These are phyloP conservation scores for Chaetorhynchus papuensis DNA, from an alignment of 2,113 vertebrate genomes.

Conservation along the genomic window DNA sequence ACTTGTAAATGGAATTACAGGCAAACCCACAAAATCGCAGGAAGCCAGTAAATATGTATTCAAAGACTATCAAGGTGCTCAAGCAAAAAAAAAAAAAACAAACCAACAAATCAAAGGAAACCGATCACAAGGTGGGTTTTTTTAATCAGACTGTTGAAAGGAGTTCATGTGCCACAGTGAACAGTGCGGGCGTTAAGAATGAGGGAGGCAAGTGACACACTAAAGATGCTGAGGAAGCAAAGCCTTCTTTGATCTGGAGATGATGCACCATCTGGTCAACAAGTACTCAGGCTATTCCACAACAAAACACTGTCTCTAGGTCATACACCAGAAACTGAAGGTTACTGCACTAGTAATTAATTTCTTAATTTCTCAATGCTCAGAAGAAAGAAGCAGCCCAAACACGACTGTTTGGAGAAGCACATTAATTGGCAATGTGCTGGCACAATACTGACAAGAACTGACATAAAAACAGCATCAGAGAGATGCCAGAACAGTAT, in stretches of 20 bases:
- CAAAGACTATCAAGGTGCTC: neutral
- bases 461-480: neutral
- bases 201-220: neutral
- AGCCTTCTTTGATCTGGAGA: neutral
- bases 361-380: neutral
- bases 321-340: neutral
- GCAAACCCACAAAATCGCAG: neutral
- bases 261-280: neutral
- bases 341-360: neutral
- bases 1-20: neutral
- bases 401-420: neutral
- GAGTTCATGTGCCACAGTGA: neutral
- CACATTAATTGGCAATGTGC: neutral
- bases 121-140: neutral
- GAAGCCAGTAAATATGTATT: neutral
- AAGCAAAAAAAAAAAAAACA: neutral
- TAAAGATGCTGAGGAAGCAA: neutral
- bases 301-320: neutral
- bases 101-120: neutral
- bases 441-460: neutral
- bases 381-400: neutral
- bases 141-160: neutral
- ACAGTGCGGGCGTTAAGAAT: neutral
- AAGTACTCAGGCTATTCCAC: neutral
- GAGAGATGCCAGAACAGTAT: neutral